Evolutionary conservation across 2,113 vertebrate genomes (phyloP), one percentile per base, ranked within the genome.

Genomic region (Hemibagrus wyckioides): DNA sequence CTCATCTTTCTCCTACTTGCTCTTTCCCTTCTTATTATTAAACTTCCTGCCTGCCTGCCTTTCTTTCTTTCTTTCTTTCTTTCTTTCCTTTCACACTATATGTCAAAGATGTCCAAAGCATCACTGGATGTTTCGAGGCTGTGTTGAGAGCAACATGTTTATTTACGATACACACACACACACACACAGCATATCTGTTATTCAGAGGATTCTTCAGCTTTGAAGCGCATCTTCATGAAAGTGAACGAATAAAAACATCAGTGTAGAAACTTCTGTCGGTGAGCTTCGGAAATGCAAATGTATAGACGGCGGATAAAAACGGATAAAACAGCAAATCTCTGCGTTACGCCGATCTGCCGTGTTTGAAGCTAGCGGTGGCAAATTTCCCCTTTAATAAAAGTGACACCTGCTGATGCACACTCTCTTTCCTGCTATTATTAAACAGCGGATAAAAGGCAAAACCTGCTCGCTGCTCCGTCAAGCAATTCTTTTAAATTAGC

Each of bases 211-310:
- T 48, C 13, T 87, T 65, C 48, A 88, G 14, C 41, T 85, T 57
- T 85, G 65, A 89, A 63, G 65, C 44, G 1, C 23, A 61, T 57
- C 41, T 41, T 76, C 44, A 75, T 87, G 41, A 89, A 83, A 61
- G 63, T 57, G 82, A 81, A 48, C 54, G 52, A 28, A 41, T 75
- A 65, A 87, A n/a, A 87, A 52, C 6, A 9, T 0, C 23, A 6
- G 25, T 59, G 23, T 15, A 61, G 50, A 48, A 50, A n/a, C 50
- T 39, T 63, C 54, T 61, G 63, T 57, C 15, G 19, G 11, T 28
- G 21, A 44, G 52, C 56, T 84, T 90, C 65, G 65, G 23, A 82
- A 82, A 87, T 86, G 76, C 85, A 86, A 90, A 87, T 88, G 33
- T 7, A 61, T 8, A 65, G 63, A 33, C 63, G 9, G 39, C 21